A percentile compares a stretch with the other conserved stretches of the same genome.
Evolutionary conservation across 2,888 invertebrate genomes (phyloP).

Genomic region (Abscondita cerata): DNA sequence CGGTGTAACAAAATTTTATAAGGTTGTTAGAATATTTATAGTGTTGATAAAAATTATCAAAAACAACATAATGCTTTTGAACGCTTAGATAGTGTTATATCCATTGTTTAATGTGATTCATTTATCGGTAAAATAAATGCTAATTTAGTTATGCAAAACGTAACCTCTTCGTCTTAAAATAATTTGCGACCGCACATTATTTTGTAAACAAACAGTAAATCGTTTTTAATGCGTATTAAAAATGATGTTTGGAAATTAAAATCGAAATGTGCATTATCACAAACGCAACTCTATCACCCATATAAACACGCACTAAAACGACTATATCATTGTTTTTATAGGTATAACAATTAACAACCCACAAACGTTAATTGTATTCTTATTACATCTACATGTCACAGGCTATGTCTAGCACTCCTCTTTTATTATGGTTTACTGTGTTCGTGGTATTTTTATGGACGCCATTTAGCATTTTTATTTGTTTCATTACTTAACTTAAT

Average conservation of each 20-base stretch:
- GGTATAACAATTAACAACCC: conserved; percentile 54
- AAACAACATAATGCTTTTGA: no score
- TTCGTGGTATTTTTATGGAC: conserved; percentile 42
- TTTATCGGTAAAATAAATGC: no score
- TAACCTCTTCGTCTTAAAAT: no score
- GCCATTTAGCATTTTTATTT: conserved; percentile 54
- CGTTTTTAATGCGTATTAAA: background rate
- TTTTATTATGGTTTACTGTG: conserved; percentile 27
- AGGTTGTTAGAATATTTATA: no score
- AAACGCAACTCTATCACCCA: conserved; percentile 40
- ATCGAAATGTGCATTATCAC: conserved; percentile 44
- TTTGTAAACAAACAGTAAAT: no score
- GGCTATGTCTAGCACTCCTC: conserved; percentile 42
- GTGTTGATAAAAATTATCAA: no score
- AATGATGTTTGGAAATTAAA: conserved; percentile 29
- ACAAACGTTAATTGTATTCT: conserved; percentile 52
- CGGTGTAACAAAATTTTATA: no score
- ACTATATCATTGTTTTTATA: conserved; percentile 52
- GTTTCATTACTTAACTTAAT: conserved; percentile 58
- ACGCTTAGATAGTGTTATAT: no score
- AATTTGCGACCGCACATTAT: no score
- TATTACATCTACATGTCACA: conserved; percentile 44
- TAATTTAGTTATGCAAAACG: no score
- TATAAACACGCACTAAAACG: conserved; percentile 53
- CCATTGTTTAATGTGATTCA: no score